Evolutionary conservation across 1,140 invertebrate species (phyloP).

Genomic region (Dufourea novaeangliae): DNA sequence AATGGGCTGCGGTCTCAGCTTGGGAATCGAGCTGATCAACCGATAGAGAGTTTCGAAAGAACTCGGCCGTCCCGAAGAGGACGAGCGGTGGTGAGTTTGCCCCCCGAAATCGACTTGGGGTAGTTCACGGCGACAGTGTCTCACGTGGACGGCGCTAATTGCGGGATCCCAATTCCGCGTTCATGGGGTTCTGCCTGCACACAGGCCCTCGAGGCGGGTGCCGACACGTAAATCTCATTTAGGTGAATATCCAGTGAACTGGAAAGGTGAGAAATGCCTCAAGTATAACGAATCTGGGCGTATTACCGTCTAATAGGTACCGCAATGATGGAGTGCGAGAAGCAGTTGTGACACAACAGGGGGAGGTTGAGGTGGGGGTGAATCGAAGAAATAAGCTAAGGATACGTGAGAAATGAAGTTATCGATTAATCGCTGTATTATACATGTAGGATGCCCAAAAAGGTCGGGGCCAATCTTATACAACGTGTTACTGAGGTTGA

Average conservation of each 20-base stretch:
- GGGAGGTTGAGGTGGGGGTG: no score
- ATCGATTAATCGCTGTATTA: no score
- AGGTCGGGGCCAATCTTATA: no score
- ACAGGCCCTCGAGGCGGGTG: neutral
- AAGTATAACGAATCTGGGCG: neutral
- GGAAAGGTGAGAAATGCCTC: neutral
- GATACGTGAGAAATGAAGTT: no score
- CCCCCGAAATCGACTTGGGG: neutral
- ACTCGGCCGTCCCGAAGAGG: neutral
- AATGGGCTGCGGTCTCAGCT: neutral
- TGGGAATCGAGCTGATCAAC: neutral
- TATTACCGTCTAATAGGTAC: neutral
- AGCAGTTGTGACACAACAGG: neutral
- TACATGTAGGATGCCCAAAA: no score
- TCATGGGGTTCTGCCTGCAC: neutral
- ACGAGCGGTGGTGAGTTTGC: slow-evolving; percentile 2
- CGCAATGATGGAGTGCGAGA: neutral
- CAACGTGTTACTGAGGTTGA: no score
- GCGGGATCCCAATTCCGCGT: neutral
- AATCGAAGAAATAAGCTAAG: no score
- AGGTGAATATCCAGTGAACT: neutral
- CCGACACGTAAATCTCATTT: slow-evolving; percentile 6
- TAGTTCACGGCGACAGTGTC: neutral
- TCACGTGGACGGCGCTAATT: neutral
- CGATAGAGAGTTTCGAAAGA: slow-evolving; percentile 3